phyloP scores from a whole-genome alignment of 2,797 vertebrate species.

The Dromococcyx pavoninus region DNA sequence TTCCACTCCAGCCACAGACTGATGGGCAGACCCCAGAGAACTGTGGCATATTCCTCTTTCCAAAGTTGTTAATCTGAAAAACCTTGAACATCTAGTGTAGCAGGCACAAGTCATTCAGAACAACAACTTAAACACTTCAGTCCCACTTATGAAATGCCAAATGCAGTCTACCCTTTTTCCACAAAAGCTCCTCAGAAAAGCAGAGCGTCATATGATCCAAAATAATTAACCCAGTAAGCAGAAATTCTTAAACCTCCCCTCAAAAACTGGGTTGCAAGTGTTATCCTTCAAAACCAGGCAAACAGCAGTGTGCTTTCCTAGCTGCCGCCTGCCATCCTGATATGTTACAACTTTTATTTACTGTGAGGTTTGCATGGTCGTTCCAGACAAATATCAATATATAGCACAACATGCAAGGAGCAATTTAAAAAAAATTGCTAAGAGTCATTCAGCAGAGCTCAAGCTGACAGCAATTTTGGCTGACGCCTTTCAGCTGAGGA shows the following conservation, averaged over 20 bases:
- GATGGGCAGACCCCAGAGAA: neutral
- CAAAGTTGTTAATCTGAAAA: neutral
- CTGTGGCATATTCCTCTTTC: neutral
- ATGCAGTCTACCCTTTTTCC: neutral
- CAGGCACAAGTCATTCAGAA: neutral
- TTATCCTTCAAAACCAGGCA: neutral
- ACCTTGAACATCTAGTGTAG: neutral
- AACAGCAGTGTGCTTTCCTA: neutral
- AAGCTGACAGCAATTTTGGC: neutral
- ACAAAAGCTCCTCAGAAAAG: neutral
- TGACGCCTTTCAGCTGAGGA: neutral
- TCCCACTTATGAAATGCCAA: neutral
- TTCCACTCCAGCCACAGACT: neutral
- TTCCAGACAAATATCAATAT: neutral
- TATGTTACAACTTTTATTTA: neutral
- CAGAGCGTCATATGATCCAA: accelerated
- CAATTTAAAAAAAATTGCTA: neutral
- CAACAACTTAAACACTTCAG: neutral
- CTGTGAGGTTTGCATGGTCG: neutral
- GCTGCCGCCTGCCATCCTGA: neutral
- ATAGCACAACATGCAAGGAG: neutral
- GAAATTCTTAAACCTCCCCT: neutral
- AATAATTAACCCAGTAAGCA: neutral
- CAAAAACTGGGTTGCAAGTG: neutral
- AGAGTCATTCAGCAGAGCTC: neutral